Base-by-base conservation (phyloP, 2,797 vertebrate species). In the Lerista edwardsae region DNA sequence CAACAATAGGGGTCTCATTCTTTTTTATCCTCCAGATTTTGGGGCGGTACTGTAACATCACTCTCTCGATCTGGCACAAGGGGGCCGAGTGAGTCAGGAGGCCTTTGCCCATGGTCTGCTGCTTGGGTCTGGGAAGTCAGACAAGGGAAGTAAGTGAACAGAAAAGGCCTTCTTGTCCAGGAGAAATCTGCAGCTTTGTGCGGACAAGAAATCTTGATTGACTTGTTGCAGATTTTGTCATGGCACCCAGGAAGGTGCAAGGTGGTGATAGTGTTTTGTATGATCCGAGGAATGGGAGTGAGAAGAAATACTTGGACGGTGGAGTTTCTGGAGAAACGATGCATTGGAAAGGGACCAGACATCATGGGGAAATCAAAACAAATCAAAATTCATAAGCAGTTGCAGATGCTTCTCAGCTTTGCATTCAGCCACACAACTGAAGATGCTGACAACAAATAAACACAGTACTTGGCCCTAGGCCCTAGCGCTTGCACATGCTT, bases 1-100 rank as follows among this genome's bases (percentile, higher is more conserved):
- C 95, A 0, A 51, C 36, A 23, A 96, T 25, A 0, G 34, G 61
- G 11, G 90, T 61, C 21, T 80, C 88, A 2, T 95, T 92, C 82
- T 85, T 94, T 67, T 78, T 93, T 79, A 23, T 94, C 95, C 94
- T 84, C 0, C 2, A 51, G 1, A 75, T 86, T 65, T 84, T 89
- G 85, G 94, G 87, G 19, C 89, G 91, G 5, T 95, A 87, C 39
- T 91, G 93, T 79, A 96, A 80, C 3, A 75, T 92, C 59, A 96
- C 90, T 0, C 55, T 93, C 72, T 90, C 83, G 67, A 95, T 75
- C 75, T 93, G 90, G 87, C 95, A 96, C 44, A 91, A 92, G 0
- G 94, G 94, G 68, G 65, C 69, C 41, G 67, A 36, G 39, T 96
- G 96, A 39, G 90, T 88, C 51, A 95, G 87, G 86, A 97, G 57